Conservation (phyloP, 2,797 vertebrate species). For the Gymnothorax reevesii region DNA sequence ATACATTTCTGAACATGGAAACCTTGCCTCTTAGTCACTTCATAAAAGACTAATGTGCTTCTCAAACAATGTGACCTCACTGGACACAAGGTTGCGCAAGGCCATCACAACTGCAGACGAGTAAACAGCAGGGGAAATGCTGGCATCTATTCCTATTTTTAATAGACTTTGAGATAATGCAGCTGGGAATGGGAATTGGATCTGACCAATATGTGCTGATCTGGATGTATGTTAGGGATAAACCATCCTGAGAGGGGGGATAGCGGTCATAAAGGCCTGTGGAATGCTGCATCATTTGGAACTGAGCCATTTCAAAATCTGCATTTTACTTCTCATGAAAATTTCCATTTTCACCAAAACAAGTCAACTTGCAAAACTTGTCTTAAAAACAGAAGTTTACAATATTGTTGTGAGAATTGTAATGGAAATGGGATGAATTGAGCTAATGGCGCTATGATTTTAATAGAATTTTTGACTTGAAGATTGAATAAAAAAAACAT, state of each 20-base stretch:
- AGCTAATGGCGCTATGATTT: too few relatives aligned
- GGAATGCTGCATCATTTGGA: too few relatives aligned
- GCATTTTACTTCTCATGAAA: too few relatives aligned
- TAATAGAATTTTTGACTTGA: too few relatives aligned
- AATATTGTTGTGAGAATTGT: too few relatives aligned
- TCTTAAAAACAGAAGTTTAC: too few relatives aligned
- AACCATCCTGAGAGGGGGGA: not conserved
- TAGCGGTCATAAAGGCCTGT: too few relatives aligned
- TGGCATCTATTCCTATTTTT: not conserved
- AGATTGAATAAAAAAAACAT: too few relatives aligned
- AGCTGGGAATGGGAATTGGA: not conserved
- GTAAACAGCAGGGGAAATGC: not conserved
- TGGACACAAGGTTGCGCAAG: not conserved
- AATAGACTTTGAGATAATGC: not conserved
- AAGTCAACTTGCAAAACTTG: too few relatives aligned
- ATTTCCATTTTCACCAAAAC: too few relatives aligned
- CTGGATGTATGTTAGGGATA: not conserved
- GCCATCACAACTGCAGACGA: not conserved
- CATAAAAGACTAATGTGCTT: not conserved
- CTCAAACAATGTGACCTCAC: not conserved
- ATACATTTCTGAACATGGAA: not conserved
- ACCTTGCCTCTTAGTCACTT: not conserved
- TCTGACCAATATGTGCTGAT: not conserved
- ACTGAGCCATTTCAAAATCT: too few relatives aligned
- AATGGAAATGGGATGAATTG: too few relatives aligned